Percentiles rank a stretch among this genome's conserved stretches.
phyloP scores from a whole-genome alignment of 2,113 vertebrate genomes.

The Bubalus kerabau region DNA sequence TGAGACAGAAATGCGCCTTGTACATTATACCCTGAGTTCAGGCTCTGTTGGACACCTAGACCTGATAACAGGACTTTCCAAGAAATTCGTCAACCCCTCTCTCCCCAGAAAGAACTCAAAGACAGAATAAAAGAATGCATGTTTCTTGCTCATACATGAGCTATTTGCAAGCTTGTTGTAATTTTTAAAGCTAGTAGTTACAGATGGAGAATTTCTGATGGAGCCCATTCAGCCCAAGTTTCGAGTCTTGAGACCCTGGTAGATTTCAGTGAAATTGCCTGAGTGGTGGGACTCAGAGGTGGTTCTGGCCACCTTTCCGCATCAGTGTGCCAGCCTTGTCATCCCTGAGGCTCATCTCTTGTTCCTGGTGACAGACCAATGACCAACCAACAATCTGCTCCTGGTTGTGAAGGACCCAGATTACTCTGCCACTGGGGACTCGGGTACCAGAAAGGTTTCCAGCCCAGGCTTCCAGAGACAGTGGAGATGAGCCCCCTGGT shows the following conservation, averaged over 20 bases:
- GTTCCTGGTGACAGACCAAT: background rate
- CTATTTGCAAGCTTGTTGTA: background rate
- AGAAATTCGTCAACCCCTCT: background rate
- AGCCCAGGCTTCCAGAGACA: background rate
- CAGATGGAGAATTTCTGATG: background rate
- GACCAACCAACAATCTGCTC: background rate
- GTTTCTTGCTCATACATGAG: background rate
- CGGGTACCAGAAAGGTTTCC: background rate
- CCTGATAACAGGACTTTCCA: background rate
- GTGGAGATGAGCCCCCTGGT: background rate
- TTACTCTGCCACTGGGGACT: background rate
- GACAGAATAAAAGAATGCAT: background rate
- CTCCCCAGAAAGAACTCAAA: background rate
- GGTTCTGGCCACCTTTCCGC: background rate
- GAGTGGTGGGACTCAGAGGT: background rate
- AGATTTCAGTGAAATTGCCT: background rate
- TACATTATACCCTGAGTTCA: rapidly evolving
- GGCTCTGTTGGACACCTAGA: background rate
- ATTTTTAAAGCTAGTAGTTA: background rate
- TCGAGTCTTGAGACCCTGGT: background rate
- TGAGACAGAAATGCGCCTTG: background rate
- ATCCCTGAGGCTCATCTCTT: background rate
- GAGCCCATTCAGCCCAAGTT: background rate
- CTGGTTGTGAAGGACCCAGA: background rate
- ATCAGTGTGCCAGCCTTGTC: background rate